These are phyloP conservation scores for Riparia riparia DNA, from an alignment of 2,113 vertebrate genomes.

Conservation along the genomic window DNA sequence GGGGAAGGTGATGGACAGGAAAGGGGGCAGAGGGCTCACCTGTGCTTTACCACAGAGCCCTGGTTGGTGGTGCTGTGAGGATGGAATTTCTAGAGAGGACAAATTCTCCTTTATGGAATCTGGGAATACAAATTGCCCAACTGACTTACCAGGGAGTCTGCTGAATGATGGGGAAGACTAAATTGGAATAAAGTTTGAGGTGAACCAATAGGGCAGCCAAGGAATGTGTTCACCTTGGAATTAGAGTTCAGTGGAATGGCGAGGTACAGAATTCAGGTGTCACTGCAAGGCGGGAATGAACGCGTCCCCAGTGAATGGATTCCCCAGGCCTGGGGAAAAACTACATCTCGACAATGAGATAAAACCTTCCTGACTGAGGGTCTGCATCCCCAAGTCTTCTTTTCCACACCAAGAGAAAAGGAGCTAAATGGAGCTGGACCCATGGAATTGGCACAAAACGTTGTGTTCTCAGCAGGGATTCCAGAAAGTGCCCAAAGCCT, in stretches of 20 bases:
- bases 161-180: background rate
- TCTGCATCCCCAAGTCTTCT: background rate
- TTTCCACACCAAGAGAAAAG: fast-evolving
- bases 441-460: background rate
- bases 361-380: background rate
- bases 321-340: background rate
- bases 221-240: background rate
- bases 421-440: background rate
- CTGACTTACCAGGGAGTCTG: background rate
- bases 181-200: background rate
- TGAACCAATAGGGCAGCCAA: background rate
- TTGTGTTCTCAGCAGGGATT: fast-evolving
- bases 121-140: background rate
- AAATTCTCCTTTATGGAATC: background rate
- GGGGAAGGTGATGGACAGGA: background rate
- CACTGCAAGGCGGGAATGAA: background rate
- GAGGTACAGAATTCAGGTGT: background rate
- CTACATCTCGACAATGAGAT: background rate
- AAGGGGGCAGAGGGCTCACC: background rate
- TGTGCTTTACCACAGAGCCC: background rate
- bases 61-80: background rate
- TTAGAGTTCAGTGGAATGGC: background rate
- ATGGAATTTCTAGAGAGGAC: background rate
- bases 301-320: background rate
- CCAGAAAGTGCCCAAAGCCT: background rate